A percentile compares a stretch with the other conserved stretches of the same genome.
phyloP scores from a whole-genome alignment of 1,140 invertebrate genomes.

The Polyergus mexicanus region DNA sequence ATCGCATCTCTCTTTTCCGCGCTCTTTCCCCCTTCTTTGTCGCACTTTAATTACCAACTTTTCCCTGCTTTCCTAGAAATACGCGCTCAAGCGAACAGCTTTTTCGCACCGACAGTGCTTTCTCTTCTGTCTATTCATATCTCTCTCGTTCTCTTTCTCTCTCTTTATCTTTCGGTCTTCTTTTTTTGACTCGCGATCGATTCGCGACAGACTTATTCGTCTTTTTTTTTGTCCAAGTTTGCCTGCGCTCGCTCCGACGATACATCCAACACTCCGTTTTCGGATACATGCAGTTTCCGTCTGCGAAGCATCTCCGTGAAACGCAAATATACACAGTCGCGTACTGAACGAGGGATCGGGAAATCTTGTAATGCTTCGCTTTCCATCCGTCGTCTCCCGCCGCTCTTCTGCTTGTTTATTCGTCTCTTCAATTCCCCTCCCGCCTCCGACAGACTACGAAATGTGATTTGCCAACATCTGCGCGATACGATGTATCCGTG shows the following conservation, averaged over 20 bases:
- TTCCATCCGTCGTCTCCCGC: conserved; percentile 34
- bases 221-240: conserved; percentile 13
- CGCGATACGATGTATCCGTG: conserved; percentile 50
- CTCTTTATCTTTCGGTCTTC: neutral
- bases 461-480: conserved; percentile 58
- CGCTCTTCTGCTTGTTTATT: conserved; percentile 54
- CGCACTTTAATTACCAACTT: conserved; percentile 80
- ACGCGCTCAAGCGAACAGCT: conserved; percentile 69
- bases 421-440: conserved; percentile 42
- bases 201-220: neutral
- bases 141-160: neutral
- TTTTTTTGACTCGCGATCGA: neutral
- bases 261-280: conserved; percentile 42
- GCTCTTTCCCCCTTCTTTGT: conserved; percentile 58
- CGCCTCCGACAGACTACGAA: conserved; percentile 41
- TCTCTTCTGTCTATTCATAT: conserved; percentile 37
- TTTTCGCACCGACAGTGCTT: conserved; percentile 63
- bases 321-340: conserved; percentile 58
- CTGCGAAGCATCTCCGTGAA: conserved; percentile 29
- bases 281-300: conserved; percentile 40
- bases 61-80: conserved; percentile 74
- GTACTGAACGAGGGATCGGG: conserved; percentile 35
- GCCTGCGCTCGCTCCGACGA: conserved; percentile 6
- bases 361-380: conserved; percentile 60
- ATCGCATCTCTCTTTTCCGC: conserved; percentile 27